phyloP scores from a whole-genome alignment of 2,888 invertebrate species.

The Gryllus longicercus region DNA sequence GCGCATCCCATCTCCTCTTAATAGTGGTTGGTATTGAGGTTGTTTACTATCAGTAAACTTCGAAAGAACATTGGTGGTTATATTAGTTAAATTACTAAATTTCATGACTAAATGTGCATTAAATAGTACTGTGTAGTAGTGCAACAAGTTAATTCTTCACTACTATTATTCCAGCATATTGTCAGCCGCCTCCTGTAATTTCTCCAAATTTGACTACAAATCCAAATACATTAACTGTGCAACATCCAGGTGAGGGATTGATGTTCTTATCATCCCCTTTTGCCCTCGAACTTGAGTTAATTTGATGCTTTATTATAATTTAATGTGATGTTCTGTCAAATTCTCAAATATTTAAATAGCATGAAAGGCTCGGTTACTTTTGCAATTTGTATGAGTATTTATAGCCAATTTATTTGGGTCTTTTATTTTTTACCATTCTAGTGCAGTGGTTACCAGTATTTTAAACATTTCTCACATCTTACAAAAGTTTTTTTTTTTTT shows the following conservation, averaged over 20 bases:
- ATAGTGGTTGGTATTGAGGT: slow-evolving; percentile 52
- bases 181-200: slow-evolving; percentile 50
- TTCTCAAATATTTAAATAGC: neutral
- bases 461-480: too few relatives aligned
- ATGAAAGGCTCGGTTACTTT: neutral
- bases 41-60: too few relatives aligned
- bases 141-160: neutral
- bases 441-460: too few relatives aligned
- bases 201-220: slow-evolving; percentile 66
- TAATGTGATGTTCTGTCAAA: too few relatives aligned
- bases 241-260: slow-evolving; percentile 59
- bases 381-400: neutral
- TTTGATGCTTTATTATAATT: too few relatives aligned
- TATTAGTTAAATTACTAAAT: too few relatives aligned
- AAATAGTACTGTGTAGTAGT: slow-evolving; percentile 24
- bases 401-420: neutral
- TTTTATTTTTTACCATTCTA: too few relatives aligned
- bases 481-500: too few relatives aligned
- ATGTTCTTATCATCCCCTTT: neutral
- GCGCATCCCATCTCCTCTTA: slow-evolving; percentile 61
- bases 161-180: slow-evolving; percentile 59
- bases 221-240: slow-evolving; percentile 63
- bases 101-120: neutral
- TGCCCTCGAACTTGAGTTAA: neutral
- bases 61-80: too few relatives aligned